These are phyloP conservation scores for Erithacus rubecula DNA, from an alignment of 2,797 vertebrate species.

Conservation along the genomic window DNA sequence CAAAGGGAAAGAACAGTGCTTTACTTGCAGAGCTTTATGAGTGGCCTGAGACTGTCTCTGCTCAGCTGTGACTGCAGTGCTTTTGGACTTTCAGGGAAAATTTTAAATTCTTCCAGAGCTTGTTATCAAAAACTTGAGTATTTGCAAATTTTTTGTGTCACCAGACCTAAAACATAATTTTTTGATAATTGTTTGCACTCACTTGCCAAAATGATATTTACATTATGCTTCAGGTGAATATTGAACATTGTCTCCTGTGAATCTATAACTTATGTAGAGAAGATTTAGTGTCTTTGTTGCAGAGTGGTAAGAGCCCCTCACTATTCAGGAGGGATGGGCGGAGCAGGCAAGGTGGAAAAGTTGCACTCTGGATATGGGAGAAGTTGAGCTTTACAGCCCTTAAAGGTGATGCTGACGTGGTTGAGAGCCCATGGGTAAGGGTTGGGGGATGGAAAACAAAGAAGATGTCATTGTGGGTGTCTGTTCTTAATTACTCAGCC, in stretches of 20 bases:
- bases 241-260: neutral
- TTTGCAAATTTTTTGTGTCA: neutral
- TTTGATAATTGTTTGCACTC: neutral
- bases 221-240: neutral
- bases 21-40: neutral
- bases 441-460: neutral
- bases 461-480: neutral
- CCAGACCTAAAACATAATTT: neutral
- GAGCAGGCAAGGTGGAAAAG: neutral
- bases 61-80: neutral
- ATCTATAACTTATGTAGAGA: neutral
- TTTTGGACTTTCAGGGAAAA: neutral
- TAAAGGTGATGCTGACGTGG: neutral
- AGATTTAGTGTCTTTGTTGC: neutral
- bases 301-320: neutral
- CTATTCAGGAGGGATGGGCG: neutral
- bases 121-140: neutral
- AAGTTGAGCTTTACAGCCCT: neutral
- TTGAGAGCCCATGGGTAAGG: neutral
- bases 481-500: neutral
- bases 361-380: fast-evolving
- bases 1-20: neutral
- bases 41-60: neutral
- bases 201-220: neutral
- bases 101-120: neutral